Evolutionary conservation across 2,113 vertebrate species (phyloP), one percentile per base, ranked within the genome.

Genomic region (Indicator maculatus): DNA sequence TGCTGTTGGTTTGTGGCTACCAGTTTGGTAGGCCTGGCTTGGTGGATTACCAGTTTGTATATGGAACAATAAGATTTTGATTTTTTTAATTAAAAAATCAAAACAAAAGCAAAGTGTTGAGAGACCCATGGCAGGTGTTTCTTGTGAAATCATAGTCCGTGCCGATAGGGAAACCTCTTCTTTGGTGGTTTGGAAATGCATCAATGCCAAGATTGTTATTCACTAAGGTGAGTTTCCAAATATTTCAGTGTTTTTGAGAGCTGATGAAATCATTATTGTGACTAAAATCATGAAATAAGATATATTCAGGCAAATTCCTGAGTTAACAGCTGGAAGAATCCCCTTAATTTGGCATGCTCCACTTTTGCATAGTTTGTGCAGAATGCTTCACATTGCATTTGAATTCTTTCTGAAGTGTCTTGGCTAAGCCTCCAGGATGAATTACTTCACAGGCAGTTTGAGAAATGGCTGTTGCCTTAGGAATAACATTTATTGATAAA

Each of bases 301-400:
- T 90, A 47, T 5, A 76, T 45, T 44, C 59, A 63, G 67, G n/a
- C 64, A 73, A 90, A 86, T 86, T 90, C n/a, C 50, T 12, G 30
- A 30, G 44, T 69, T 65, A 86, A 53, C 44, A 90, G 64, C 72
- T 88, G 59, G 73, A 83, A 93, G 36, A 91, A 88, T 93, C 80
- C 75, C 75, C 20, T 21, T 69, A 33, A 65, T 73, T 55, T 77
- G 69, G 2, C 67, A 76, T 50, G 31, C 64, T 76, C 24, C 6
- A 9, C 4, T 82, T 75, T 73, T 63, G 56, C 79, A 18, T 88
- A 55, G 64, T 70, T 95, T 92, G 61, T 93, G 47, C 28, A 50
- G 50, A 58, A 12, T 67, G 65, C 85, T 80, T 80, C 69, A 73
- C 27, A 8, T 70, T 50, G 27, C 33, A 16, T 90, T 72, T 61